Evolutionary conservation across 2,113 vertebrate genomes (phyloP).

Genomic region (Telmatochromis sp.): DNA sequence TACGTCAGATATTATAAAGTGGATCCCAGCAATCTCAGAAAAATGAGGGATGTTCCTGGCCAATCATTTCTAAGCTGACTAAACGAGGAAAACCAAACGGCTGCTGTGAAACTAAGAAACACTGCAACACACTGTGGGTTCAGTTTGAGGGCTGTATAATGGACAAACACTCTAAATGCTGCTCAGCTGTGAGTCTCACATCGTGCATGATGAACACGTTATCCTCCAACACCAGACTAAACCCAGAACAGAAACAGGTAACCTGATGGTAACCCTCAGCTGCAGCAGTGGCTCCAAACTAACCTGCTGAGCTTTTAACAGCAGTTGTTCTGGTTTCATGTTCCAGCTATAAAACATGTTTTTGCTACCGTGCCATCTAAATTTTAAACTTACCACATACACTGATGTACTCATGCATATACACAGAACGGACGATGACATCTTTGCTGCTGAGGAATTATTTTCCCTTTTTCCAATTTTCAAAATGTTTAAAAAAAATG

Average conservation of each 20-base stretch:
- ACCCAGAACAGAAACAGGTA: background rate
- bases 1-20: background rate
- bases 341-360: background rate
- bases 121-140: background rate
- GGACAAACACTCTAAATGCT: background rate
- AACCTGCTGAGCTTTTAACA: background rate
- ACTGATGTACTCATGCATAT: background rate
- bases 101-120: background rate
- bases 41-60: rapidly evolving
- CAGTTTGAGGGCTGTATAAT: background rate
- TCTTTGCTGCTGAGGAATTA: background rate
- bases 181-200: background rate
- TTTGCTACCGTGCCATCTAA: rapidly evolving
- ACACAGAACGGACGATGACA: rapidly evolving
- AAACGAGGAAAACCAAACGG: rapidly evolving
- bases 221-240: background rate
- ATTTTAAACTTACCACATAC: background rate
- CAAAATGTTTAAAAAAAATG: background rate
- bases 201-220: background rate
- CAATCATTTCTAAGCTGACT: rapidly evolving
- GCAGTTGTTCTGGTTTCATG: background rate
- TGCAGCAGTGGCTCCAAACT: background rate
- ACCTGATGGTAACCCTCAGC: background rate
- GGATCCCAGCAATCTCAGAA: background rate
- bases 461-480: background rate